These are phyloP conservation scores for Liparis tanakae DNA, from an alignment of 2,797 vertebrate genomes.

Conservation along the genomic window DNA sequence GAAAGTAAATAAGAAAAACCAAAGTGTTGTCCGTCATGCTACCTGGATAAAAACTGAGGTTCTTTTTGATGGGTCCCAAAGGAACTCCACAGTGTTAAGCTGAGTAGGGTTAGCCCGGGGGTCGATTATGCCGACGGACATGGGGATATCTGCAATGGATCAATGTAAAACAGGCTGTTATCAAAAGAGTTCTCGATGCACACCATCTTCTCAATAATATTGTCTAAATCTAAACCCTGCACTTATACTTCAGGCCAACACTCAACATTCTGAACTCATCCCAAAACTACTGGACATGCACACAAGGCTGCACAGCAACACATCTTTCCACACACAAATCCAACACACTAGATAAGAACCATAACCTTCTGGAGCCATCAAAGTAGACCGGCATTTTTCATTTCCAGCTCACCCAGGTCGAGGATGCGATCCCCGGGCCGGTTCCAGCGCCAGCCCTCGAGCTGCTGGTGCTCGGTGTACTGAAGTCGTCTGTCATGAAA, in stretches of 20 bases:
- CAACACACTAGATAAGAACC: neutral
- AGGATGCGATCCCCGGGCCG: slow-evolving; percentile 94
- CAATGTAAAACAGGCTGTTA: slow-evolving; percentile 58
- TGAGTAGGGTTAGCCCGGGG: slow-evolving; percentile 96
- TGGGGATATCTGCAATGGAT: slow-evolving; percentile 90
- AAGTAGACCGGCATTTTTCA: neutral
- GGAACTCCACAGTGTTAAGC: slow-evolving; percentile 96
- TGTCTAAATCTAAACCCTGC: slow-evolving; percentile 7
- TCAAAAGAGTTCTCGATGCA: slow-evolving; percentile 37
- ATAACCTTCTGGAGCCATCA: slow-evolving; percentile 4
- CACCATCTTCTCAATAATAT: slow-evolving; percentile 14
- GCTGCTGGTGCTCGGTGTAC: slow-evolving; percentile 96
- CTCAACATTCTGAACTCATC: neutral
- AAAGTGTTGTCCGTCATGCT: slow-evolving; percentile 35
- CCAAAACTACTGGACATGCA: neutral
- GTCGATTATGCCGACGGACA: slow-evolving; percentile 97
- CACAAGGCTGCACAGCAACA: slow-evolving; percentile 29
- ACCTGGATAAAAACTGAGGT: slow-evolving; percentile 99
- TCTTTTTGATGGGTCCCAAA: slow-evolving; percentile 96
- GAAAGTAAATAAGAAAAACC: slow-evolving; percentile 26
- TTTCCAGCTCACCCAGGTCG: slow-evolving; percentile 87
- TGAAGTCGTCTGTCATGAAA: slow-evolving; percentile 95
- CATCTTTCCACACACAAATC: slow-evolving; percentile 14
- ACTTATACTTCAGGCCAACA: neutral
- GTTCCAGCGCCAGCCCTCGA: slow-evolving; percentile 98